phyloP scores from a whole-genome alignment of 2,113 vertebrate species.

The Nothoprocta pentlandii region DNA sequence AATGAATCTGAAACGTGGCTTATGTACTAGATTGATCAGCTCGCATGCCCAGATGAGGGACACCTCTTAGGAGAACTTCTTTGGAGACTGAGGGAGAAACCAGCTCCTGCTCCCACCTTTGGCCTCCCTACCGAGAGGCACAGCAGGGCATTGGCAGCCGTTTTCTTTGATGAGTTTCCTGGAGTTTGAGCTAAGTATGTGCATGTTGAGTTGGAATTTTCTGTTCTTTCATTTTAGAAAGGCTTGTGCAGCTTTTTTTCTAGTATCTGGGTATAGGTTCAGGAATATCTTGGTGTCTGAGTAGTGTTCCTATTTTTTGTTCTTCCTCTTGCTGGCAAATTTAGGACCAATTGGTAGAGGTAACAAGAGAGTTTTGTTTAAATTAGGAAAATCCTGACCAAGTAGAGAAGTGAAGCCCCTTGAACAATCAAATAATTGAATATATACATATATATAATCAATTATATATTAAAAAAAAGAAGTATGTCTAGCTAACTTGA shows the following conservation, averaged over 20 bases:
- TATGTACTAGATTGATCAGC: not conserved
- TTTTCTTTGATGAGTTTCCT: constrained; percentile 6
- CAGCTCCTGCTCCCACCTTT: not conserved
- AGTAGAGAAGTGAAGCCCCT: not conserved
- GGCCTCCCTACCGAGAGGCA: not conserved
- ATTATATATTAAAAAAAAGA: too few relatives aligned
- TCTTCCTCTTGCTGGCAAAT: not conserved
- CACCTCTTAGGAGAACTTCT: not conserved
- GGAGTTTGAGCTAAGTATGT: not conserved
- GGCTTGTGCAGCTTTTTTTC: not conserved
- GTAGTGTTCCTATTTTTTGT: not conserved
- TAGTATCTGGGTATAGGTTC: not conserved
- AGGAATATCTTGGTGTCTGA: not conserved
- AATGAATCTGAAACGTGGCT: not conserved
- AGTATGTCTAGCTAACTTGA: not conserved
- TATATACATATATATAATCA: not conserved
- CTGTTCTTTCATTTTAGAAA: not conserved
- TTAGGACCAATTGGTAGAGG: not conserved
- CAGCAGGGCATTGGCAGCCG: not conserved
- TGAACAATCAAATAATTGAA: not conserved
- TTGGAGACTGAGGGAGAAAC: not conserved
- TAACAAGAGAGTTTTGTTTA: not conserved
- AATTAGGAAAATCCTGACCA: not conserved
- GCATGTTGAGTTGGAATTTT: not conserved
- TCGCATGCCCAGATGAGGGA: not conserved